Base-by-base conservation (phyloP, 1,140 invertebrate genomes). In the Lanistes nyassanus region DNA sequence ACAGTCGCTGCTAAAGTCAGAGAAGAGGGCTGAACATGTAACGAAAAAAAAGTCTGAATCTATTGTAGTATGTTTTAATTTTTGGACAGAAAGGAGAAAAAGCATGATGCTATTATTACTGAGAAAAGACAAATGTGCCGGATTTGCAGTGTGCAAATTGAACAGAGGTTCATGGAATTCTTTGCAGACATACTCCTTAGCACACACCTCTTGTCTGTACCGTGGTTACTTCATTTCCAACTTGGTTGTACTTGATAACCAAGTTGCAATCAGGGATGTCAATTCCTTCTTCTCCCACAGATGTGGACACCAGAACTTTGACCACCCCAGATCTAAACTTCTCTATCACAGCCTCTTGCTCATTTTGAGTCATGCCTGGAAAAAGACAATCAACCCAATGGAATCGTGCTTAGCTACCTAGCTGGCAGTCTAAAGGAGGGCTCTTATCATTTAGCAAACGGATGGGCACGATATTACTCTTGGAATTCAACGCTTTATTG, bases 251-350 rank as follows among this genome's bases (percentile, higher is more conserved):
- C n/a, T 83, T 79, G 66, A 90, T 81, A 29, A 89, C 84, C 11
- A 89, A 56, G 77, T 88, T 87, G 75, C 89, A 90, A 26, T 84
- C 77, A 4, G 82, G 82, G 60, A 90, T 84, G 70, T 90, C 89
- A n/a, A 90, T 76, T 4, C 89, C 89, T 77, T 90, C 89, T 75
- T 90, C 88, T 9, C 86, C 86, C n/a, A 90, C 87, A 26, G 84
- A 81, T 31, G 89, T 90, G 7, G 89, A 83, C 13, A 86, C 78
- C 60, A 84, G 31, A 13, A 82, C 60, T 31, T 79, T 77, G 6
- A 80, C 71, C 19, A 77, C 42, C 26, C 80, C 80, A 55, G 51
- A n/a, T 31, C 60, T 68, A 58, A 84, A 83, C 42, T 76, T 68
- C 23, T 78, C 56, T n/a, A 82, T 53, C 26, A 80, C 69, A 29